Conservation (phyloP, 2,113 vertebrate genomes). For the Lota lota region DNA sequence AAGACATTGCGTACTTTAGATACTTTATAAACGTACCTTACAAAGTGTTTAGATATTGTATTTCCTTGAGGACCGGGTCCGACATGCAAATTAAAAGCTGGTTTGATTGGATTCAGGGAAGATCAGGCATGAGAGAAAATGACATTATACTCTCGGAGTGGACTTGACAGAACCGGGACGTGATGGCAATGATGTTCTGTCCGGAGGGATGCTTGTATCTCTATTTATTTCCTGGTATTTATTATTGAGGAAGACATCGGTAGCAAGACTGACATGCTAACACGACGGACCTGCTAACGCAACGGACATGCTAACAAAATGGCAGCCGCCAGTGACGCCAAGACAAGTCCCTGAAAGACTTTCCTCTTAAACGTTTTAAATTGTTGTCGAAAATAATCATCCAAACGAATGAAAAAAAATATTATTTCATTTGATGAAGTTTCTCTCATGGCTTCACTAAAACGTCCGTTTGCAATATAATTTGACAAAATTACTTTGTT, state of each 20-base stretch:
- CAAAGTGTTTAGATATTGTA: neutral
- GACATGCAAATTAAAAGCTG: neutral
- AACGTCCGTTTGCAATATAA: too few species aligned
- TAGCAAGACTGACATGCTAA: slow-evolving; percentile 19
- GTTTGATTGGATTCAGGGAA: slow-evolving; percentile 4
- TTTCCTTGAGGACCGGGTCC: neutral
- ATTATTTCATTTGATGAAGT: slow-evolving; percentile 20
- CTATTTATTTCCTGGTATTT: slow-evolving; percentile 72
- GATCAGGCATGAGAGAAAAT: slow-evolving; percentile 18
- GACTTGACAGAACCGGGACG: slow-evolving; percentile 19
- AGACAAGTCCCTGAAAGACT: slow-evolving; percentile 17
- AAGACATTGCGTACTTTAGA: neutral
- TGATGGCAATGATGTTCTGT: slow-evolving; percentile 22
- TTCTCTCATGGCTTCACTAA: neutral
- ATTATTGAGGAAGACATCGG: slow-evolving; percentile 42
- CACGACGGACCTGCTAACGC: slow-evolving; percentile 34
- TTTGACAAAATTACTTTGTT: too few species aligned
- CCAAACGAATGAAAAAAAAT: too few species aligned
- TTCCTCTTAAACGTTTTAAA: too few species aligned
- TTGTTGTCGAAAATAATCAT: too few species aligned
- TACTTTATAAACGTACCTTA: neutral
- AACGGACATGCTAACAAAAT: slow-evolving; percentile 32
- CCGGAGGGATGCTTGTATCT: slow-evolving; percentile 19
- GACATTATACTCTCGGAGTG: slow-evolving; percentile 22
- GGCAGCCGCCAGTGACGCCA: slow-evolving; percentile 27